Conservation (phyloP, 2,797 vertebrate species). For the Morus bassanus region DNA sequence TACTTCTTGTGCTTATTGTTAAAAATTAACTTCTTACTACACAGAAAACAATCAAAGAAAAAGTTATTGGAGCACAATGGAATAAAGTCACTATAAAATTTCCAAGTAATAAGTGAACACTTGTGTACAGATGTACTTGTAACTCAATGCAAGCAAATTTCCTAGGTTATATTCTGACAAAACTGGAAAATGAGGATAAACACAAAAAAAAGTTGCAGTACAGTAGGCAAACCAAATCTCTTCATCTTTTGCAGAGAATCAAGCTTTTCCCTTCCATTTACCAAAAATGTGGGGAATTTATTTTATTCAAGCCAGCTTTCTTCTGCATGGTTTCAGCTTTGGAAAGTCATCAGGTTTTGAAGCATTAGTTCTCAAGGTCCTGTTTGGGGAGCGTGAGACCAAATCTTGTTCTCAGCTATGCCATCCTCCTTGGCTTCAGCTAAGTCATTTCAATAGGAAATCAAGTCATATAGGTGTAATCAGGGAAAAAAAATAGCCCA, state of each 20-base stretch:
- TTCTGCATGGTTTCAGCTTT: not conserved
- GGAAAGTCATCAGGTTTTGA: not conserved
- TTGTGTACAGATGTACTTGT: not conserved
- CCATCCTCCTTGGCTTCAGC: not conserved
- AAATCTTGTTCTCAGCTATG: not conserved
- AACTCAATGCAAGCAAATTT: not conserved
- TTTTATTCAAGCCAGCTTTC: not conserved
- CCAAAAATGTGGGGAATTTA: rapidly evolving
- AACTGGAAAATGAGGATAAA: not conserved
- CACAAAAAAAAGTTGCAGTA: not conserved
- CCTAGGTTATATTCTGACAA: not conserved
- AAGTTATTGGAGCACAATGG: not conserved
- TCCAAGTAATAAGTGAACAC: not conserved
- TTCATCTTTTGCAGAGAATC: not conserved
- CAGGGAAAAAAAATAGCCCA: not conserved
- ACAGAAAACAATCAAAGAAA: not conserved
- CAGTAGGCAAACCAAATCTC: not conserved
- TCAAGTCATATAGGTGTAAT: not conserved
- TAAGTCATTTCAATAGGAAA: not conserved
- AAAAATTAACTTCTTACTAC: not conserved
- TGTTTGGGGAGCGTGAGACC: not conserved
- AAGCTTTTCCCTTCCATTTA: not conserved
- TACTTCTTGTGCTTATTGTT: not conserved
- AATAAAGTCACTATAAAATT: not conserved
- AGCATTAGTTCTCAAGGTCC: not conserved